phyloP scores from a whole-genome alignment of 2,113 vertebrate genomes.

The Psephotus haematonotus region DNA sequence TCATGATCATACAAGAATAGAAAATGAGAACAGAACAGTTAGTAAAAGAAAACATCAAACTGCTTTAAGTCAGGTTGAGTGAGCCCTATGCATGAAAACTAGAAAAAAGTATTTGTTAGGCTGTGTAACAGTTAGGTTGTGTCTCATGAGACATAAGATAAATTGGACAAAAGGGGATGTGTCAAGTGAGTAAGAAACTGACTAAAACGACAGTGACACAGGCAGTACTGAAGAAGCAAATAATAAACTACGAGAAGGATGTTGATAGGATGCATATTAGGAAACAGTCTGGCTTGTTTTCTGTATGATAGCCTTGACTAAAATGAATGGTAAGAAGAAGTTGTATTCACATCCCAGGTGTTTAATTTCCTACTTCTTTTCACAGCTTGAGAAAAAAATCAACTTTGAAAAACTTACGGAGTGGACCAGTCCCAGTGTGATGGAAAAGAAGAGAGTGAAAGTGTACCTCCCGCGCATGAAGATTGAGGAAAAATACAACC shows the following conservation, averaged over 20 bases:
- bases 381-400: slow-evolving; percentile 69
- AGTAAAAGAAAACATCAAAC: neutral
- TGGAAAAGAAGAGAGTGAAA: slow-evolving; percentile 56
- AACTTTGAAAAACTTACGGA: slow-evolving; percentile 48
- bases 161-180: neutral
- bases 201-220: neutral
- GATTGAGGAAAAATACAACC: slow-evolving; percentile 60
- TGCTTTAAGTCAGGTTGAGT: neutral
- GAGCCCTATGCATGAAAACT: neutral
- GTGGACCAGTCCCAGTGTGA: slow-evolving; percentile 54
- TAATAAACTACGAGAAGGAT: neutral
- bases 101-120: neutral
- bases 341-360: neutral
- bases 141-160: neutral
- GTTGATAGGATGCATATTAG: neutral
- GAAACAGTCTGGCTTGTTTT: neutral
- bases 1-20: neutral
- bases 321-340: neutral
- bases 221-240: neutral
- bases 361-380: neutral
- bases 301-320: neutral
- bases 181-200: neutral
- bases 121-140: neutral
- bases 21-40: neutral
- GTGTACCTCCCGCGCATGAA: slow-evolving; percentile 74